These are phyloP conservation scores for Dasyurus viverrinus DNA, from an alignment of 2,113 vertebrate genomes.

Conservation along the genomic window DNA sequence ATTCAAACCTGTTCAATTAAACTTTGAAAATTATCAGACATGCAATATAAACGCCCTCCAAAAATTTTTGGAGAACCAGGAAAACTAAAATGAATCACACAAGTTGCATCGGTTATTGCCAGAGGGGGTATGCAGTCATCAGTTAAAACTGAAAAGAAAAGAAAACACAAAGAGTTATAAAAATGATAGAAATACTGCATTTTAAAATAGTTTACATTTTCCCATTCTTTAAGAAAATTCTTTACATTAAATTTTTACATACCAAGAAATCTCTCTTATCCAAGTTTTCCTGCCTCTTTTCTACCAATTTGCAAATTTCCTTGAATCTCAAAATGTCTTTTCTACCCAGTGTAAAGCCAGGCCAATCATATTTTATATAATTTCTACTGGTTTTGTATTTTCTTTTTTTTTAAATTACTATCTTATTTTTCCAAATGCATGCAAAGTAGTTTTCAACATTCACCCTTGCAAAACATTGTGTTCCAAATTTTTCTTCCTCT, in stretches of 20 bases:
- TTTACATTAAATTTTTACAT: not conserved
- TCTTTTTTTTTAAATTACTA: too few species aligned
- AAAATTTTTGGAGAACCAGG: slow-evolving; percentile 88
- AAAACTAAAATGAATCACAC: slow-evolving; percentile 92
- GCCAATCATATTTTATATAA: not conserved
- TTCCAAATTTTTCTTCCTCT: too few species aligned
- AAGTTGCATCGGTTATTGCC: slow-evolving; percentile 90
- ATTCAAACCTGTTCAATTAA: slow-evolving; percentile 82
- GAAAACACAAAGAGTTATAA: not conserved
- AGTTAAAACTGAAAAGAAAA: slow-evolving; percentile 86
- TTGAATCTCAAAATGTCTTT: not conserved
- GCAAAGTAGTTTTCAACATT: too few species aligned
- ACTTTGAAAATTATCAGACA: slow-evolving; percentile 88
- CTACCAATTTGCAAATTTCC: not conserved
- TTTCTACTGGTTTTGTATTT: not conserved
- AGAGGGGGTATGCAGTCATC: slow-evolving; percentile 86
- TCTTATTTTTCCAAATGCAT: too few species aligned
- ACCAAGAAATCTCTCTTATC: not conserved
- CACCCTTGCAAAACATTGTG: too few species aligned
- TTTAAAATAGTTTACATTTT: not conserved
- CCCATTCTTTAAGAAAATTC: not conserved
- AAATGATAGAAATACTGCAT: fast-evolving
- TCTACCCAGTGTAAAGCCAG: slow-evolving; percentile 22
- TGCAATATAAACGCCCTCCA: slow-evolving; percentile 88
- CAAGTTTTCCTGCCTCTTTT: not conserved